Conservation (phyloP, 2,888 invertebrate species). For the Drosophila antonietae region DNA sequence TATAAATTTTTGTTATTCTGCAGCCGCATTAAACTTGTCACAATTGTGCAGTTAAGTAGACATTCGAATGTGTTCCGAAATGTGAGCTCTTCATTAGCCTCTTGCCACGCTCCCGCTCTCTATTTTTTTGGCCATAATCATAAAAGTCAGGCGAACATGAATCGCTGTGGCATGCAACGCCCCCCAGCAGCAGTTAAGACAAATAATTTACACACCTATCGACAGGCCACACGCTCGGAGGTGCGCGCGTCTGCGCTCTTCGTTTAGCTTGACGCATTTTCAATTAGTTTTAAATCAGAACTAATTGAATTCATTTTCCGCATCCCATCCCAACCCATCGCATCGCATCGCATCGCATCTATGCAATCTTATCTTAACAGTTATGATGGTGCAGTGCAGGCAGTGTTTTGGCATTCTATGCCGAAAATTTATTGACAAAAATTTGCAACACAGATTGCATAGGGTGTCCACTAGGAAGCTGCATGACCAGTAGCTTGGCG, state of each 20-base stretch:
- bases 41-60: slow-evolving; percentile 70
- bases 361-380: slow-evolving; percentile 76
- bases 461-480: slow-evolving; percentile 63
- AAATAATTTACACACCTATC: slow-evolving; percentile 78
- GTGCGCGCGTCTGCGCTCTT: slow-evolving; percentile 8
- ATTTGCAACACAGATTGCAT: slow-evolving; percentile 82
- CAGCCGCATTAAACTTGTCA: slow-evolving; percentile 68
- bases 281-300: slow-evolving; percentile 78
- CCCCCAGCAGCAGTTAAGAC: slow-evolving; percentile 73
- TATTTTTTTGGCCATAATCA: slow-evolving; percentile 39
- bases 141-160: slow-evolving; percentile 48
- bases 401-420: slow-evolving; percentile 73
- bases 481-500: slow-evolving; percentile 63
- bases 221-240: slow-evolving; percentile 44
- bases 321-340: slow-evolving; percentile 41
- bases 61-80: slow-evolving; percentile 43
- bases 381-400: slow-evolving; percentile 61
- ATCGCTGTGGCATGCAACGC: slow-evolving; percentile 45
- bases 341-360: slow-evolving; percentile 47
- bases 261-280: slow-evolving; percentile 68
- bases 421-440: slow-evolving; percentile 76
- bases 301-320: slow-evolving; percentile 75
- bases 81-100: slow-evolving; percentile 68
- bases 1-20: slow-evolving; percentile 46
- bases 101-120: neutral